These are phyloP conservation scores for Chloropsis hardwickii DNA, from an alignment of 2,113 vertebrate species.

Conservation along the genomic window DNA sequence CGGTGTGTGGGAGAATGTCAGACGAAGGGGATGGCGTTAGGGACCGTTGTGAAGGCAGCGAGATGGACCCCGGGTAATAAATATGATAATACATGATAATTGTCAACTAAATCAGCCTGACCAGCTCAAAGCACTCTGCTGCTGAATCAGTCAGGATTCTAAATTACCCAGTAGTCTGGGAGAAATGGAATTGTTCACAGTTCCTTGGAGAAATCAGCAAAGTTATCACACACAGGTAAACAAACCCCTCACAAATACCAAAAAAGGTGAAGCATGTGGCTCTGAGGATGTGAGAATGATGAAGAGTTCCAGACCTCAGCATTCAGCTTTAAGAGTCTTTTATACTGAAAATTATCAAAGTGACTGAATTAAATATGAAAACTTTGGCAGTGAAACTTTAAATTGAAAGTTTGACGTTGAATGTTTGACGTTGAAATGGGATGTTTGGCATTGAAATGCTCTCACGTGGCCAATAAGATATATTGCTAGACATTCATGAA, in stretches of 20 bases:
- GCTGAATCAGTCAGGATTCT: too few species aligned
- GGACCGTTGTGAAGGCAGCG: not conserved
- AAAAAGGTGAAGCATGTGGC: not conserved
- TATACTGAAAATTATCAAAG: not conserved
- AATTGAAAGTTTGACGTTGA: not conserved
- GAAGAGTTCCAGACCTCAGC: not conserved
- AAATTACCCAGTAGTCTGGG: not conserved
- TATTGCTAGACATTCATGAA: not conserved
- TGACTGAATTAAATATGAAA: not conserved
- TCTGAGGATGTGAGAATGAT: not conserved
- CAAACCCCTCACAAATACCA: not conserved
- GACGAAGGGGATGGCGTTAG: not conserved
- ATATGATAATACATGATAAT: not conserved
- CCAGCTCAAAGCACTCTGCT: not conserved
- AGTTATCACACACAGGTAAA: not conserved
- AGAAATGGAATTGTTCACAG: not conserved
- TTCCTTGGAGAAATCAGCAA: not conserved
- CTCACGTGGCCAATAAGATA: fast-evolving
- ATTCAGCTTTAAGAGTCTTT: not conserved
- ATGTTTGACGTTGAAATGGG: not conserved
- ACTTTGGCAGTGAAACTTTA: not conserved
- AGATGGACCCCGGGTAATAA: not conserved
- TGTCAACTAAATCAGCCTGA: not conserved
- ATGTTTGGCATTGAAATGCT: not conserved
- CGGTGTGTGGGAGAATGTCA: not conserved